Base-by-base conservation (phyloP, 2,797 vertebrate genomes). In the Melanotaenia trifasciata region DNA sequence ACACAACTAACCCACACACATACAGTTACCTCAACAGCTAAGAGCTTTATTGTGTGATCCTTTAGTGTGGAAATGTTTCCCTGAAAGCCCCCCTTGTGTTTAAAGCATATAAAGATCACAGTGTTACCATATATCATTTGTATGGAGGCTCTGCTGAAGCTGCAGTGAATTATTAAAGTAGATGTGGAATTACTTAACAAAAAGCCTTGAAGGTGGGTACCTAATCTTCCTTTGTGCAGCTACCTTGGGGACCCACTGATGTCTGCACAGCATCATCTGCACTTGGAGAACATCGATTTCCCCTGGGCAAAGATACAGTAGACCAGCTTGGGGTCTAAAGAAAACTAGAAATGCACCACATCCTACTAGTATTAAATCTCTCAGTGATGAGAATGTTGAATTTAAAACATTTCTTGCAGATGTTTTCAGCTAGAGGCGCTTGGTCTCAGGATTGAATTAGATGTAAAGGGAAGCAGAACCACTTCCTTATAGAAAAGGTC, bases 141-240 rank as follows among this genome's bases (percentile, higher is more conserved):
- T 83, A 79, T 64, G 66, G 65, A 76, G 68, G 64, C 50, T 80
- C 59, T 71, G 81, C 67, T 81, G 47, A 76, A 86, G 88, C 81
- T 0, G 68, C 80, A 67, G 74, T 93, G 84, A 93, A 93, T 93
- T 93, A 94, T 93, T 93, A 85, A 93, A 88, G 75, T 76, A 84
- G 83, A 90, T 83, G 84, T 87, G 81, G 88, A 89, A 90, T 92
- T 89, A 90, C 89, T 92, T 88, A 87, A 90, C 80, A 89, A 91
- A 77, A 91, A 86, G 80, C 87, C 86, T 89, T 81, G 84, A 84
- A 86, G 89, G 80, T 78, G 87, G 86, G 84, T 64, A 82, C 81
- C 86, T 92, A 86, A 92, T 93, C 89, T 92, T 89, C 86, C 81
- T 90, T 91, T 90, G 83, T 91, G 84, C 80, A 64, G 78, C 73